Percentiles rank a stretch among this genome's conserved stretches.
Evolutionary conservation across 2,113 vertebrate species (phyloP).

Genomic region (Leucopsar rothschildi): DNA sequence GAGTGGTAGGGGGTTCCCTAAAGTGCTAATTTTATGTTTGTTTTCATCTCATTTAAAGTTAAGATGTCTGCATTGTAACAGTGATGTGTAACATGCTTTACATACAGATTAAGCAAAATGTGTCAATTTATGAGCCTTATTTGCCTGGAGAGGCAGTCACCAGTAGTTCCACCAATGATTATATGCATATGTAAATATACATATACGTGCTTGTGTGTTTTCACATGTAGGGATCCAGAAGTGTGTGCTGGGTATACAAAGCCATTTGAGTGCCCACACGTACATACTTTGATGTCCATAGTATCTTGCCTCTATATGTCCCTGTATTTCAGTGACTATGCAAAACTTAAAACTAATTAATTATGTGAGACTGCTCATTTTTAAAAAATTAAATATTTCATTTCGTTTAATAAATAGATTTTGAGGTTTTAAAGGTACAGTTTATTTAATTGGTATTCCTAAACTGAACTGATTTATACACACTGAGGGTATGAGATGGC

Average conservation of each 20-base stretch:
- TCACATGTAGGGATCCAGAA: background rate
- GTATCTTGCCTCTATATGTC: background rate
- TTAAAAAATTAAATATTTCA: background rate
- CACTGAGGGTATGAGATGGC: background rate
- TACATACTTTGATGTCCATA: background rate
- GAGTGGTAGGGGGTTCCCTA: constrained; percentile 67
- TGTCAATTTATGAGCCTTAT: constrained; percentile 60
- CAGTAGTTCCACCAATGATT: constrained; percentile 33
- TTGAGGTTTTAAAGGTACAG: background rate
- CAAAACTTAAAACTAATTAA: background rate
- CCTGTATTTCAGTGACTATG: background rate
- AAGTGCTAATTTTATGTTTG: constrained; percentile 79
- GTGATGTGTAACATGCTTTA: constrained; percentile 47
- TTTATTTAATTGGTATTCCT: background rate
- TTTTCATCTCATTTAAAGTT: constrained; percentile 74
- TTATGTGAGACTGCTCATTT: background rate
- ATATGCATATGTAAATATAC: background rate
- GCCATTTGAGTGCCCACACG: rapidly evolving
- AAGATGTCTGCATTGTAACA: constrained; percentile 66
- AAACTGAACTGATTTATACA: background rate
- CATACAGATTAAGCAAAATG: constrained; percentile 68
- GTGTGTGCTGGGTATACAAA: background rate
- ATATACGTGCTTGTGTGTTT: background rate
- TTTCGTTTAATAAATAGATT: constrained; percentile 13
- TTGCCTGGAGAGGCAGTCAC: constrained; percentile 60